Evolutionary conservation across 1,140 invertebrate genomes (phyloP), one percentile per base, ranked within the genome.

Genomic region (Copidosoma floridanum): DNA sequence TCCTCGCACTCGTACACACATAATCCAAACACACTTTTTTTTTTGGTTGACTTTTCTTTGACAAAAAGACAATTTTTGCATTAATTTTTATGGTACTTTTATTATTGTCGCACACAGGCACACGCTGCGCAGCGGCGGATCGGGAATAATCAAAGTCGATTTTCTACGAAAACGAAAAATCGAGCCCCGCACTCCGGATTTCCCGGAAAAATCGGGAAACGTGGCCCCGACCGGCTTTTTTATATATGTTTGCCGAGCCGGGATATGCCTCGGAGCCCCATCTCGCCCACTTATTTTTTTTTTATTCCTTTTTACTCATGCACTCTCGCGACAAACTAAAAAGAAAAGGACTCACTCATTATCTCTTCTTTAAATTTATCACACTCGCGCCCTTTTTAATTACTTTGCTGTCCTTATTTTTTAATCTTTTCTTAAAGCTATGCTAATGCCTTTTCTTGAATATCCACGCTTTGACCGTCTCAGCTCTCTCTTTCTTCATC

Each of bases 61-160:
- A 12, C 40, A 61, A 64, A 66, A 55, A 64, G 58, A 46, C 62
- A 59, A 58, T 58, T 62, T 65, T 56, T 65, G 21, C 1, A 32
- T 54, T 18, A 55, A 55, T 55, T 63, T 52, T 51, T 65, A 61
- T 61, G 52, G 50, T 29, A n/a, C 21, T 37, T 46, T 51, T n/a
- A 32, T 47, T 44, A 32, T 52, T 26, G n/a, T 14, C 29, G 18
- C 38, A 38, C 58, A 41, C 16, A 23, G 18, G 41, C 51, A 41
- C 16, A 35, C 20, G 46, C 52, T n/a, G 23, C 43, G 18, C 18
- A 23, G 20, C 32, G 47, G 47, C 27, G 38, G 37, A 51, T 44
- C 21, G 60, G 37, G 46, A 32, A 32, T n/a, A n/a, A n/a, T n/a
- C n/a, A n/a, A n/a, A n/a, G n/a, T n/a, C n/a, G n/a, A n/a, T n/a